Base-by-base conservation (phyloP, 2,888 invertebrate genomes). In the Ochropacha duplaris region DNA sequence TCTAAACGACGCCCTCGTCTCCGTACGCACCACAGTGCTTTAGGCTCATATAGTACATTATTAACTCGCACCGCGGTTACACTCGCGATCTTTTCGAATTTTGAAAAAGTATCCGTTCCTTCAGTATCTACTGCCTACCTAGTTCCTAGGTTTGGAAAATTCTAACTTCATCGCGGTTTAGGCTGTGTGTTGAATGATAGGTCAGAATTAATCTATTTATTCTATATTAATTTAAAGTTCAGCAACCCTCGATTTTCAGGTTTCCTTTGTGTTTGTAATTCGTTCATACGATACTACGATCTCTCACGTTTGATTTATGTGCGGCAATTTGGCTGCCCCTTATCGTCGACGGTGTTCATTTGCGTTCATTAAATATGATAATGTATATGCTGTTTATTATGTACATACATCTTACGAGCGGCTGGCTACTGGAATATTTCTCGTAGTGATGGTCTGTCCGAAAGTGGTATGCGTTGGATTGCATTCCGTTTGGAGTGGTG, bases 301-400 rank as follows among this genome's bases (percentile, higher is more conserved):
- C 68, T 67, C 69, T 71, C 58, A 71, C 63, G 66, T 69, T 65
- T 81, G 81, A 77, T 82, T 79, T 79, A 79, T 67, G 76, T 71
- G 64, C 61, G 65, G 71, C 72, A 74, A 79, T 83, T 83, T 76
- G 79, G 75, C 75, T 66, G 71, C 74, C 68, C 70, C 76, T 78
- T 83, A 79, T 82, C 80, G 73, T 76, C 72, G 69, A 74, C 75
- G 69, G 75, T 75, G 72, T 78, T 77, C 80, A 79, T 78, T 80
- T 77, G 74, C 71, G 66, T 76, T 72, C 69, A 74, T 77, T 75
- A 70, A 71, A 78, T 72, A 63, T 65, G 57, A 61, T 56, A 50
- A 62, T 59, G 57, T 60, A 50, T 5, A 24, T 60, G 50, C 66
- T 62, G 64, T 69, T 63, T 62, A 63, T 59, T n/a, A n/a, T 36